Evolutionary conservation across 2,113 vertebrate species (phyloP), one percentile per base, ranked within the genome.

Genomic region (Rhineura floridana): DNA sequence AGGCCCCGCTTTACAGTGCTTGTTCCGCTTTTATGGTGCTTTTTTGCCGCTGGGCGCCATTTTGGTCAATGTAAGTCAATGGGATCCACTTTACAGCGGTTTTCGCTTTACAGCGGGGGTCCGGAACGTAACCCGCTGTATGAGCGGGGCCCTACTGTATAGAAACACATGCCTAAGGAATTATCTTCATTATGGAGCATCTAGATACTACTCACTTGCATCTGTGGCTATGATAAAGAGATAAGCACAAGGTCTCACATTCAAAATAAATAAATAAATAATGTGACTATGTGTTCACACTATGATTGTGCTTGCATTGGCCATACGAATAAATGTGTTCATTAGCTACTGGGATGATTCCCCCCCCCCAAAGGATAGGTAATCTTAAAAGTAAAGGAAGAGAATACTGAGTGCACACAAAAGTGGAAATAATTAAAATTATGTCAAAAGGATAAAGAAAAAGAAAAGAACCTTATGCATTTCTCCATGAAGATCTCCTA

Each of bases 391-490:
- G 85, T 1, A 96, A 96, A 96, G 92, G 72, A 85, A 87, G 94
- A 44, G 72, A 94, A 94, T 39, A 92, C 84, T 88, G 86, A 89
- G 90, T 96, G 96, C 96, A 96, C 48, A 91, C 3, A 52, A 88
- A 84, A 89, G 62, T 90, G 87, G 87, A 85, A 80, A 36, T 81
- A 94, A 96, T 89, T 90, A 87, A 92, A 96, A 95, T 90, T 93
- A 93, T 94, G 96, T 90, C 93, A 94, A 96, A 97, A 94, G 95
- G 94, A 96, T 94, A 96, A 97, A 97, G 94, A 93, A 98, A 97
- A 98, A 97, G 96, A 97, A 97, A 97, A 96, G 98, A 98, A 98
- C 98, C 98, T 99, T 98, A 97, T 97, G 98, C 97, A 98, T 97
- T 96, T 98, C 97, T 97, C 97, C 97, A 97, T 98, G 98, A 97